phyloP scores from a whole-genome alignment of 2,113 vertebrate genomes.

The Cebidichthys violaceus region DNA sequence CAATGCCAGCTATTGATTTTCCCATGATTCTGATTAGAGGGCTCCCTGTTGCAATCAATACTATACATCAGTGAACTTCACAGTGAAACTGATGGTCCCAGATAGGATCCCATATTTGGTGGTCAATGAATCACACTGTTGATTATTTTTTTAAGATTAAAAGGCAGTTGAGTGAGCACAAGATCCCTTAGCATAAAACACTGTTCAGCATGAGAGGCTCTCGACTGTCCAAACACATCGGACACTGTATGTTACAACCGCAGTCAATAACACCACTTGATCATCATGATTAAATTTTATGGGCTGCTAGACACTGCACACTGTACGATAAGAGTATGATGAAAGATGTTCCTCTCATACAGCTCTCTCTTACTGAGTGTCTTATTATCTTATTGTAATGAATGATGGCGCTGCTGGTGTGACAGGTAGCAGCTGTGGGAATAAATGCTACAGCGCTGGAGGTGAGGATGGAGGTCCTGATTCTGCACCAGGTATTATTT shows the following conservation, averaged over 20 bases:
- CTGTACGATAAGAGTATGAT: slow-evolving; percentile 38
- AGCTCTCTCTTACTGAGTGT: slow-evolving; percentile 39
- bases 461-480: slow-evolving; percentile 49
- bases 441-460: slow-evolving; percentile 69
- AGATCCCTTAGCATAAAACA: slow-evolving; percentile 45
- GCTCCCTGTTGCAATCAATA: slow-evolving; percentile 76
- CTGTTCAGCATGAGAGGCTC: slow-evolving; percentile 33
- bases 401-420: slow-evolving; percentile 70
- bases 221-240: slow-evolving; percentile 39
- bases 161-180: slow-evolving; percentile 57
- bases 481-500: slow-evolving; percentile 17
- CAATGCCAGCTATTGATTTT: slow-evolving; percentile 81
- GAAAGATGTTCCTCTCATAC: slow-evolving; percentile 47
- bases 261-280: slow-evolving; percentile 63
- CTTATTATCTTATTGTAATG: slow-evolving; percentile 65
- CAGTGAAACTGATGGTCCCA: slow-evolving; percentile 72
- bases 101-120: slow-evolving; percentile 71
- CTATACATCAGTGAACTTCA: slow-evolving; percentile 74
- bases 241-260: slow-evolving; percentile 40
- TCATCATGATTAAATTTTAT: slow-evolving; percentile 64
- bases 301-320: slow-evolving; percentile 39
- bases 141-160: slow-evolving; percentile 71
- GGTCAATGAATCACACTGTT: slow-evolving; percentile 68
- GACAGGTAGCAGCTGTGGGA: slow-evolving; percentile 63
- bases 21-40: slow-evolving; percentile 81